Percentiles rank a stretch among this genome's conserved stretches.
These are phyloP conservation scores for Ptiloglossa arizonensis DNA, from an alignment of 1,140 invertebrate genomes.

Conservation along the genomic window DNA sequence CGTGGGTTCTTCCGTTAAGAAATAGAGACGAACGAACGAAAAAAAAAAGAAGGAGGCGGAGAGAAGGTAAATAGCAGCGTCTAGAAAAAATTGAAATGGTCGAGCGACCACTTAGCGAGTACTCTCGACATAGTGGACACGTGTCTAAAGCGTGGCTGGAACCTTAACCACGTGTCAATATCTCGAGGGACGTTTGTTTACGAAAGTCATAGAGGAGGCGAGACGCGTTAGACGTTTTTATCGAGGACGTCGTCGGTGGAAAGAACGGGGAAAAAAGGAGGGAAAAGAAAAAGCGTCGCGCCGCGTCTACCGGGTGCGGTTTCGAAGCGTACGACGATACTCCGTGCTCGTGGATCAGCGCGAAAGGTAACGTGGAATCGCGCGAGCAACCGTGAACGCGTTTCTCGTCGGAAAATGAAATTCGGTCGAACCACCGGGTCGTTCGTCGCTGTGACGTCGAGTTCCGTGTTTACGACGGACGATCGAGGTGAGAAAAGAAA, in stretches of 20 bases:
- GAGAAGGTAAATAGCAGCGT: conserved; percentile 59
- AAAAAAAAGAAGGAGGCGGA: conserved; percentile 43
- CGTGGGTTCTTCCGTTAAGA: conserved; percentile 51
- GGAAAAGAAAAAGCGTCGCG: not conserved
- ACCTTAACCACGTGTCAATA: conserved; percentile 71
- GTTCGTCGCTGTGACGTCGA: not conserved
- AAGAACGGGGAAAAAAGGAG: too few species aligned
- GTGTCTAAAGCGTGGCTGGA: conserved; percentile 68
- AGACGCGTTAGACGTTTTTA: conserved; percentile 57
- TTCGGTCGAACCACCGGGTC: too few species aligned
- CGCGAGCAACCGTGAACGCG: too few species aligned
- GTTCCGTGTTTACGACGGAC: too few species aligned
- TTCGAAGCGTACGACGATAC: too few species aligned
- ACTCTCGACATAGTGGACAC: conserved; percentile 65
- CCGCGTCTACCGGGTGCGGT: not conserved
- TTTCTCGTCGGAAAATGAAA: too few species aligned
- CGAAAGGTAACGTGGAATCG: too few species aligned
- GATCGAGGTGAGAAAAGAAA: too few species aligned
- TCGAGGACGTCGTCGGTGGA: conserved; percentile 13
- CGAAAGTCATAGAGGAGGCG: conserved; percentile 60
- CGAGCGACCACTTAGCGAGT: conserved; percentile 68
- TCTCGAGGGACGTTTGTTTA: conserved; percentile 65
- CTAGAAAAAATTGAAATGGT: conserved; percentile 72
- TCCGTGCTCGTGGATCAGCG: too few species aligned
- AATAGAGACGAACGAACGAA: too few species aligned